Evolutionary conservation across 2,888 invertebrate species (phyloP), one percentile per base, ranked within the genome.

Genomic region (Catocala fraxini): DNA sequence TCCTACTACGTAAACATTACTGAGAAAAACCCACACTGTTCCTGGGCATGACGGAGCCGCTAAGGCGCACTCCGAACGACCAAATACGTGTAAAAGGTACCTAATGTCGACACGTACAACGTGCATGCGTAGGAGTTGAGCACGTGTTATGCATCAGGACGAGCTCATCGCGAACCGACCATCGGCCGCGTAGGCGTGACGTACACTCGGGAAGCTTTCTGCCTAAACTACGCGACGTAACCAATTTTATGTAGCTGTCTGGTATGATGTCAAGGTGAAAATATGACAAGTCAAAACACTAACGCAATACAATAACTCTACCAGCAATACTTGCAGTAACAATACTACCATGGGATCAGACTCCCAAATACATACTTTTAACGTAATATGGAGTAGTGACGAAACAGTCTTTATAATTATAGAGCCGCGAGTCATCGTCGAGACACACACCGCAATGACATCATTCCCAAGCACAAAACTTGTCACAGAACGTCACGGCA

Each of bases 61-160:
- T 25, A 15, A 46, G 60, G 65, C 65, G 63, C 66, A 64, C 53
- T 65, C 51, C 54, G 62, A 66, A 69, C 68, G 65, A 76, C 70
- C 68, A 68, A 73, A 76, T 73, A 75, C 75, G 73, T 76, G 78
- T 65, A 71, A 59, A 73, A 72, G 56, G 74, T 71, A 70, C 58
- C 66, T 71, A 67, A 70, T 71, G 73, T 57, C 68, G 70, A 64
- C 73, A 75, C 70, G 75, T 71, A 73, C 77, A 72, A 73, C 67
- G 67, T 59, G 53, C 51, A 68, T 68, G 84, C 82, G 90, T 89
- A 83, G 89, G 88, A 81, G 84, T 65, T 67, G 55, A 75, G 84
- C 82, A 82, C 90, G 89, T 88, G 90, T 80, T 73, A 54, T 73
- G 90, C 86, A 91, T 90, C 82, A 70, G 70, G 76, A 87, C 80